Evolutionary conservation across 2,113 vertebrate species (phyloP), one percentile per base, ranked within the genome.

Genomic region (Haemorhous mexicanus): DNA sequence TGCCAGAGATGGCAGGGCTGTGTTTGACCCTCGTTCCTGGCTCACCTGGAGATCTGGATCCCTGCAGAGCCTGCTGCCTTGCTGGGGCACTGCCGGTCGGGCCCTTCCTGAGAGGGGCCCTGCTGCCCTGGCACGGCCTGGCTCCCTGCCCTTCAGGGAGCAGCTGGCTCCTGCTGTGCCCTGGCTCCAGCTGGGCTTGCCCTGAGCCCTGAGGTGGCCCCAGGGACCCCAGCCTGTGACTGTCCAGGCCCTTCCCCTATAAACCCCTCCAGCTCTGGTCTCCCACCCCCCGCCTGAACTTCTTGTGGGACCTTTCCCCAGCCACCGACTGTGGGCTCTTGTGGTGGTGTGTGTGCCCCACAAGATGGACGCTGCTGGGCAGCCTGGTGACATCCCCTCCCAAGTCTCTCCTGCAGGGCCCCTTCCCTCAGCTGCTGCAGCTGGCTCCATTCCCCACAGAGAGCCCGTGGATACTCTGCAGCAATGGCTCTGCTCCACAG

Each of bases 261-360:
- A 46, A 89, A 6, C 0, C 4, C 4, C 6, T 11, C 0, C 0
- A 33, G 41, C 16, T 46, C 7, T 23, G 16, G 9, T 41, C 4
- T 84, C 15, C 13, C 13, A 56, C 10, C 1, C 1, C 11, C 0
- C 33, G 14, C 27, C 27, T 26, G 50, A n/a, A 4, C 19, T 87
- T 70, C 50, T 24, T 27, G 32, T 43, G 39, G 37, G 15, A 52
- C 47, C 26, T 76, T 56, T 8, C 30, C 22, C 9, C 30, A 37
- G 21, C 21, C 24, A 2, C 44, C 35, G 56, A 2, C 15, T 22
- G 6, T 16, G 28, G 9, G 11, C 55, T 63, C 17, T 23, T 20
- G 8, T 23, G 26, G 39, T 43, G 20, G 6, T 16, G 21, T 44
- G 32, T 47, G n/a, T 66, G 37, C 9, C 30, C 20, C 16, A 35